These are phyloP conservation scores for Helicoverpa zea DNA, from an alignment of 1,140 invertebrate genomes.

Conservation along the genomic window DNA sequence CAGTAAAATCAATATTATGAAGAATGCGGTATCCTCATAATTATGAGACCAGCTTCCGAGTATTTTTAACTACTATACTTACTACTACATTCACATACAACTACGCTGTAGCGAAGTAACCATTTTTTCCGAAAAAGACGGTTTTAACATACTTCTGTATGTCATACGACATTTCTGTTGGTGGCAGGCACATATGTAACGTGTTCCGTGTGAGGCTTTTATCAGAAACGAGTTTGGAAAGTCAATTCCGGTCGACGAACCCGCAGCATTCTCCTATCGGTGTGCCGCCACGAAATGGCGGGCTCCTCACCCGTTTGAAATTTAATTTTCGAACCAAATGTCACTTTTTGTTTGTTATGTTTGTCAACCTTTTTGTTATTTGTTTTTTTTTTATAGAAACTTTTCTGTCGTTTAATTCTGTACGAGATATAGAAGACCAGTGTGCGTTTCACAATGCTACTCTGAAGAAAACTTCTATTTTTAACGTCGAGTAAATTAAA, in stretches of 20 bases:
- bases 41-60: background rate
- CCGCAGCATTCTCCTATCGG: conserved; percentile 66
- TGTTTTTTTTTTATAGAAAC: conserved; percentile 16
- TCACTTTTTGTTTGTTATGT: conserved; percentile 6
- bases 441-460: no score
- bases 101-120: background rate
- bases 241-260: conserved; percentile 73
- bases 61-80: background rate
- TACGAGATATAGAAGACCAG: no score
- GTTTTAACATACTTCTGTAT: conserved; percentile 16
- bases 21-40: background rate
- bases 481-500: no score
- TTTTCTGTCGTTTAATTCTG: conserved; percentile 1
- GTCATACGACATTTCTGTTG: conserved; percentile 36
- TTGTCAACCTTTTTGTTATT: background rate
- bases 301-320: conserved; percentile 20
- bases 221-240: conserved; percentile 80
- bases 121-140: background rate
- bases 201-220: conserved; percentile 65
- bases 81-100: no score
- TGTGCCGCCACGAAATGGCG: conserved; percentile 31
- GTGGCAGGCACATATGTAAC: conserved; percentile 59
- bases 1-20: conserved; percentile 8
- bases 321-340: conserved; percentile 26
- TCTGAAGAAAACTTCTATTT: background rate